Base-by-base conservation (phyloP, 1,140 invertebrate genomes). In the Drosophila micromelanica region DNA sequence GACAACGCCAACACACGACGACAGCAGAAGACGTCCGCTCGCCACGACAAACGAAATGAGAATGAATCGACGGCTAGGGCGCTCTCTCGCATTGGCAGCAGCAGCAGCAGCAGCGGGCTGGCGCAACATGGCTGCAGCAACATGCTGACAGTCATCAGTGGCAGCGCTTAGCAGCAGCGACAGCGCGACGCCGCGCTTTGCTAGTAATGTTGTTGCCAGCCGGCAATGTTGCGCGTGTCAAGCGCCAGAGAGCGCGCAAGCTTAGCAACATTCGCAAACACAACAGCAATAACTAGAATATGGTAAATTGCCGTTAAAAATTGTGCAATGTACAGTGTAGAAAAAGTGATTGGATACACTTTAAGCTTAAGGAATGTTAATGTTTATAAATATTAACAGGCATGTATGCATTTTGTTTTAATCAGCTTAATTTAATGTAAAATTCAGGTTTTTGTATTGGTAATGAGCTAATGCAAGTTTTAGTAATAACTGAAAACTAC, bases 1-100 rank as follows among this genome's bases (percentile, higher is more conserved):
- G 38, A n/a, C 38, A 59, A 54, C 13, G 37, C 43, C 35, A 76
- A 46, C 60, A 27, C 61, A 59, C 62, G 62, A 52, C 62, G 43
- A 13, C 32, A 48, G 62, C 62, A 59, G 54, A 67, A 54, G 38
- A 65, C 69, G 69, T 72, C 69, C 40, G 54, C 32, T 72, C 45
- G 69, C 69, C 62, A 72, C 69, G 62, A 59, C 69, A 72, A 72
- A 59, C 49, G 54, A 72, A 72, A 67, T 72, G 62, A 72, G 69
- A 72, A 72, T 72, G 69, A 72, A 46, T 67, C 46, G 51, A 12
- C 45, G 20, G 68, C 30, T 15, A 20, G 30, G 3, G 40, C 17
- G 40, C 46, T 35, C 67, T 52, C 59, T 62, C 46, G 52, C 43
- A n/a, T n/a, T 51, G 59, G 23, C 23, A 15, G 27, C 12, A 30